Base-by-base conservation (phyloP, 1,140 invertebrate genomes). In the Rhizoglyphus robini region DNA sequence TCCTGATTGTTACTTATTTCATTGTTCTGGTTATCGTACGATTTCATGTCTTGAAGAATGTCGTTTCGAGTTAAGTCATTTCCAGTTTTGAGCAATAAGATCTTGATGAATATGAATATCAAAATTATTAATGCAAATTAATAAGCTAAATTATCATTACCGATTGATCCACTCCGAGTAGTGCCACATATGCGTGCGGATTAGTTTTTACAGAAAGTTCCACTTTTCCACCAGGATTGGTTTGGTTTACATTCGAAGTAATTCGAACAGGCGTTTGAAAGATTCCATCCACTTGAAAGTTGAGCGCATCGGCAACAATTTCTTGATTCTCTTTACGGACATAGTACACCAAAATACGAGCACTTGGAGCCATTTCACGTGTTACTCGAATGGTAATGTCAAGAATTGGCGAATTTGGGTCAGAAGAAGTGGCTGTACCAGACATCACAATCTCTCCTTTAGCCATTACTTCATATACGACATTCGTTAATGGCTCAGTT, bases 161-260 rank as follows among this genome's bases (percentile, higher is more conserved):
- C 76, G 87, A 87, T 74, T 94, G 88, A 77, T 96, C 91, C 13
- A 95, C 83, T 1, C 87, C 87, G 71, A 92, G 78, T 18, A 96
- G 74, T 60, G 87, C 88, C 66, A 96, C 83, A 70, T 85, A 86
- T 1, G 90, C 91, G 73, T 90, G 86, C 1, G 89, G 87, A 72
- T 86, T 86, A 0, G 89, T 83, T 41, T 80, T 81, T 5, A 95
- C 81, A 1, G 80, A 80, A 0, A 93, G 76, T 68, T 86, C 83
- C 4, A 92, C 82, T 31, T 83, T 80, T 38, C 82, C 79, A 1
- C 85, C 86, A 8, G 88, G 88, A 61, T 80, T 79, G 0, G 83
- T 82, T 75, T 83, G 79, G 13, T 79, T 76, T 0, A 82, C 79
- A 32, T 76, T 79, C 1, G 83, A 68, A 72, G 78, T 77, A 51